A percentile compares a stretch with the other conserved stretches of the same genome.
Evolutionary conservation across 1,140 invertebrate species (phyloP).

Genomic region (Samia ricini): DNA sequence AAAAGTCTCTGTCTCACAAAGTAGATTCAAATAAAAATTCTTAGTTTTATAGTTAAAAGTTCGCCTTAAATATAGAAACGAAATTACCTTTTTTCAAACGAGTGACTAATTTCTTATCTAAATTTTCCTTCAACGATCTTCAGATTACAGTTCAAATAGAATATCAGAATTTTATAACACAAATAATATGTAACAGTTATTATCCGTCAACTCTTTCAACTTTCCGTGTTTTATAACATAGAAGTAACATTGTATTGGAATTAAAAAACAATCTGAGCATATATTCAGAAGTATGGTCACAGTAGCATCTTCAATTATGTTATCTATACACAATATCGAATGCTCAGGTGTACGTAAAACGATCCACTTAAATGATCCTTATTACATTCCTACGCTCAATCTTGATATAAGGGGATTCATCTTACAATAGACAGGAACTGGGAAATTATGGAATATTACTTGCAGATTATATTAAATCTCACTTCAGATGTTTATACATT

Average conservation of each 20-base stretch:
- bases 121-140: too few species aligned
- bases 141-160: too few species aligned
- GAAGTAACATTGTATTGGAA: background rate
- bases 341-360: background rate
- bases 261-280: background rate
- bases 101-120: too few species aligned
- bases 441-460: background rate
- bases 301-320: background rate
- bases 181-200: too few species aligned
- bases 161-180: too few species aligned
- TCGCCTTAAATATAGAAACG: too few species aligned
- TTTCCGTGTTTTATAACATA: background rate
- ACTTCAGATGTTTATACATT: too few species aligned
- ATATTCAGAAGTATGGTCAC: background rate
- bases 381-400: background rate
- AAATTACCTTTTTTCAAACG: too few species aligned
- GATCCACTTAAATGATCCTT: background rate
- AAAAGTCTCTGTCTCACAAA: too few species aligned
- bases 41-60: too few species aligned
- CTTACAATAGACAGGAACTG: background rate
- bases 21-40: too few species aligned
- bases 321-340: background rate
- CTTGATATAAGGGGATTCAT: background rate
- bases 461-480: background rate
- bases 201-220: too few species aligned